Conservation (phyloP, 2,113 vertebrate species). For the Mionectes macconnelli region DNA sequence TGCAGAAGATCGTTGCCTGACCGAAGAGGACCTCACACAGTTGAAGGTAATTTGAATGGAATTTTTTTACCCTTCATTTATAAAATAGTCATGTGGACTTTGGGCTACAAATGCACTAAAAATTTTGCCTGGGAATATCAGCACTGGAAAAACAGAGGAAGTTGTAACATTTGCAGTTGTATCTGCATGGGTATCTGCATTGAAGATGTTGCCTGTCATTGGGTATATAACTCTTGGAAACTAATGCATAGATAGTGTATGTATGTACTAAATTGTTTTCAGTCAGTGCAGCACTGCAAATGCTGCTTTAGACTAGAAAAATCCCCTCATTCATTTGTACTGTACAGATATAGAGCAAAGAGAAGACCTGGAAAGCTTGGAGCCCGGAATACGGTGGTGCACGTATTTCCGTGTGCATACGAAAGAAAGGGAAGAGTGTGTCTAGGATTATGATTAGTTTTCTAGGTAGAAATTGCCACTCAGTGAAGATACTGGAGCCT, state of each 20-base stretch:
- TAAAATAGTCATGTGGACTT: background rate
- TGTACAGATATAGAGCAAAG: background rate
- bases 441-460: background rate
- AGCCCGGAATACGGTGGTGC: background rate
- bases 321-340: background rate
- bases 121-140: background rate
- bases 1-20: slow-evolving; percentile 70
- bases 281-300: background rate
- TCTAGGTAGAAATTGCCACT: background rate
- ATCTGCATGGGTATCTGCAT: background rate
- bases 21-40: slow-evolving; percentile 73
- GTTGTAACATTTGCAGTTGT: background rate
- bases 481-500: background rate
- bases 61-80: background rate
- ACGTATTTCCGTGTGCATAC: background rate
- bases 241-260: background rate
- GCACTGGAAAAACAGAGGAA: background rate
- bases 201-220: background rate
- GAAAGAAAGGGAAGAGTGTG: background rate
- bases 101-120: background rate
- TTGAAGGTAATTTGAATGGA: slow-evolving; percentile 77
- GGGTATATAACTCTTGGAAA: background rate
- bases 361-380: background rate
- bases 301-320: background rate
- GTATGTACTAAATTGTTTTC: background rate